Evolutionary conservation across 2,888 invertebrate genomes (phyloP).

Genomic region (Cepaea hortensis): DNA sequence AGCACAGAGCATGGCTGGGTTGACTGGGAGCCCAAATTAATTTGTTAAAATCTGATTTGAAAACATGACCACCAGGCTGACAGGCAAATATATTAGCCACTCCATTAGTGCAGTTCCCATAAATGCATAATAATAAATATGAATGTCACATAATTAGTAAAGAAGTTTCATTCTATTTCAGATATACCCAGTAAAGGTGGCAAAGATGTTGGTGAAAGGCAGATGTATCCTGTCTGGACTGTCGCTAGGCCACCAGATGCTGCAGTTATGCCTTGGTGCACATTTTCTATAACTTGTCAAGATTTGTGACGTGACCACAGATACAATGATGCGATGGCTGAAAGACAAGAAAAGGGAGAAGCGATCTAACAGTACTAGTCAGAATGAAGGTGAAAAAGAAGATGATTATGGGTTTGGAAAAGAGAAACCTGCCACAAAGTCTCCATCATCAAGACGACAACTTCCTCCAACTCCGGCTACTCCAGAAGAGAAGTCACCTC

Average conservation of each 20-base stretch:
- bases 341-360: conserved; percentile 53
- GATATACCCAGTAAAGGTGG: neutral
- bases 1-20: too few relatives aligned
- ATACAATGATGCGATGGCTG: conserved; percentile 56
- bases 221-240: too few relatives aligned
- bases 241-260: neutral
- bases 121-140: too few relatives aligned
- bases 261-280: neutral
- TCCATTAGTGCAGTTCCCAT: too few relatives aligned
- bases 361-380: conserved; percentile 17
- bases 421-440: conserved; percentile 41
- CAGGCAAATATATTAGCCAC: too few relatives aligned
- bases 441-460: conserved; percentile 44
- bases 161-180: neutral
- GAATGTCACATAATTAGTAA: too few relatives aligned
- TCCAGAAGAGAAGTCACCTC: conserved; percentile 53
- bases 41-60: too few relatives aligned
- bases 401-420: conserved; percentile 54
- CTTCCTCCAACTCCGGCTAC: conserved; percentile 48
- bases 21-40: too few relatives aligned
- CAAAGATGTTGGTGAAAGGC: neutral
- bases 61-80: too few relatives aligned
- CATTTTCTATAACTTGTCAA: neutral
- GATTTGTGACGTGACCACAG: neutral
- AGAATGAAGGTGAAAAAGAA: conserved; percentile 41